Evolutionary conservation across 2,888 invertebrate species (phyloP), one percentile per base, ranked within the genome.

Genomic region (Hybos culiciformis): DNA sequence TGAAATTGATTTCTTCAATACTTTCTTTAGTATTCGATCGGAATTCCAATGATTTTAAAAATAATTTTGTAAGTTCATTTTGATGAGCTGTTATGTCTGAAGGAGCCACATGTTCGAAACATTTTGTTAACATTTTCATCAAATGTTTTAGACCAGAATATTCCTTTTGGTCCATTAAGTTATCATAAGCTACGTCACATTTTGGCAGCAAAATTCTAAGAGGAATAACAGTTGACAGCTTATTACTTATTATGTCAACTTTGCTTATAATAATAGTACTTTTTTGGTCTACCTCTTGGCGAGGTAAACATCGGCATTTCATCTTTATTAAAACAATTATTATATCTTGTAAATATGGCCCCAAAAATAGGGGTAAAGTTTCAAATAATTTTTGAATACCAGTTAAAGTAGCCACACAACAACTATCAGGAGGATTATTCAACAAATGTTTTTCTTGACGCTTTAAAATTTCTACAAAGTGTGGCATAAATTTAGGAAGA

Each of bases 341-440:
- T 24, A 87, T 70, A 52, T 81, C 78, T 50, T 78, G 75, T 24
- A 92, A 67, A 63, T 91, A 91, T 0, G 88, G 85, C 47, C 87
- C 90, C 49, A 94, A 61, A 60, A 93, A 94, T 31, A 83, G 69
- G 0, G 87, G 80, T 33, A 93, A 61, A 20, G 81, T 79, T 57
- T 86, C 84, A 5, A 91, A 75, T 32, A 93, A 77, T 63, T 87
- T 88, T 46, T 83, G 78, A 24, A 90, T 67, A 0, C 85, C 80
- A 3, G 85, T 83, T 3, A 90, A 73, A 6, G 82, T 50, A 1
- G 61, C 58, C 2, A 60, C 48, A 39, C 56, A 56, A 2, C 62
- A 50, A 45, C 56, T 59, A 42, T 66, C 63, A 0, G 61, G 60
- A 4, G 55, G 37, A 40, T 60, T 55, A 1, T 52, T 50, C 7